Percentiles rank a stretch among this genome's conserved stretches.
Evolutionary conservation across 2,113 vertebrate species (phyloP).

Genomic region (Mormoops blainvillei): DNA sequence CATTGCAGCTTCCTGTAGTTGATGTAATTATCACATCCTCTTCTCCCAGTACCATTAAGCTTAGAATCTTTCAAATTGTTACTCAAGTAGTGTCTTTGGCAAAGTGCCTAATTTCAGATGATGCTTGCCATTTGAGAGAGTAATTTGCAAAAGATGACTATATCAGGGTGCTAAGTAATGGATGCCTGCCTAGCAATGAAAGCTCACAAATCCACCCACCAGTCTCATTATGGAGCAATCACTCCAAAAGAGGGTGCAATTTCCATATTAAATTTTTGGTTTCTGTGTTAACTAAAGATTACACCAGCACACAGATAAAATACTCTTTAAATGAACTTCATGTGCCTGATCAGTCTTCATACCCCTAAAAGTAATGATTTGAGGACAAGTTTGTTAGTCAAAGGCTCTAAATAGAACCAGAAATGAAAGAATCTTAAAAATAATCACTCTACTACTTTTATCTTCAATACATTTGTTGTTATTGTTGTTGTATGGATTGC

Average conservation of each 20-base stretch:
- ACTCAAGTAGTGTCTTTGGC: slow-evolving; percentile 50
- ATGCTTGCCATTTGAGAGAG: slow-evolving; percentile 52
- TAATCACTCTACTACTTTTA: not conserved
- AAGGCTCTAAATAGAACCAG: not conserved
- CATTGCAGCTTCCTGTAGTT: slow-evolving; percentile 31
- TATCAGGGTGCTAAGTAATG: not conserved
- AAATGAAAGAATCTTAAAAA: slow-evolving; percentile 14
- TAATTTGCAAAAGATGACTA: slow-evolving; percentile 52
- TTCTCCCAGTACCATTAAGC: not conserved
- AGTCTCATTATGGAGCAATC: slow-evolving; percentile 16
- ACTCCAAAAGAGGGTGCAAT: slow-evolving; percentile 32
- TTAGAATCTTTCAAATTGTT: slow-evolving; percentile 43
- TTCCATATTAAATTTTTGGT: slow-evolving; percentile 18
- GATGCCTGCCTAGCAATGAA: slow-evolving; percentile 7
- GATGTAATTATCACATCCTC: not conserved
- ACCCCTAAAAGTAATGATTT: not conserved
- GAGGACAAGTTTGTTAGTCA: not conserved
- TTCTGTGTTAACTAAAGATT: slow-evolving; percentile 45
- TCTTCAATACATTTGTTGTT: not conserved
- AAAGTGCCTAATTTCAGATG: slow-evolving; percentile 60
- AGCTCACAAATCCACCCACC: slow-evolving; percentile 49
- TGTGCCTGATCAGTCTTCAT: not conserved
- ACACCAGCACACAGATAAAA: not conserved
- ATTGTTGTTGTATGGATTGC: not conserved
- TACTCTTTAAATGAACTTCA: not conserved